phyloP scores from a whole-genome alignment of 2,797 vertebrate species.

The Perodicticus potto region DNA sequence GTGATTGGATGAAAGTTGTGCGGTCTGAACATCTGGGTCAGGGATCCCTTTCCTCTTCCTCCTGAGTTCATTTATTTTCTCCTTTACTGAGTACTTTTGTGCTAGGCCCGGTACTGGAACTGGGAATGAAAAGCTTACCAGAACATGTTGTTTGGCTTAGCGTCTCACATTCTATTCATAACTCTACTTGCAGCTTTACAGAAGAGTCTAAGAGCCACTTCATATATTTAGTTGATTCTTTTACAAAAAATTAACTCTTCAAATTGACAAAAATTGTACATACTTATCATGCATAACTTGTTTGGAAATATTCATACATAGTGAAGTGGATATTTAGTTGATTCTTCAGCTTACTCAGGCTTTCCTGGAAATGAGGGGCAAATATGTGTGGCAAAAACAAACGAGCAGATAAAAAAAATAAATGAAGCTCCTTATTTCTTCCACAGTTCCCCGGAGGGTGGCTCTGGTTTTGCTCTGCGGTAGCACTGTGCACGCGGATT shows the following conservation, averaged over 20 bases:
- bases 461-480: neutral
- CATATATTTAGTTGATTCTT: neutral
- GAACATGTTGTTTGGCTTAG: neutral
- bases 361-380: constrained; percentile 1
- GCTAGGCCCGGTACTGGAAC: neutral
- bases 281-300: neutral
- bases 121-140: neutral
- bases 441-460: neutral
- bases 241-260: neutral
- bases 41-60: neutral
- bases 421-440: neutral
- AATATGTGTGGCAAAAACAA: neutral
- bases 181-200: neutral
- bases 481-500: neutral
- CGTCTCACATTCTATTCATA: neutral
- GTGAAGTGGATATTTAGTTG: neutral
- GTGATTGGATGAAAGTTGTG: neutral
- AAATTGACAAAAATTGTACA: neutral
- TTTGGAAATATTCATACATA: neutral
- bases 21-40: neutral
- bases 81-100: neutral
- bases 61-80: neutral
- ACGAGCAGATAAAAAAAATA: neutral
- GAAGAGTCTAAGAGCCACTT: neutral
- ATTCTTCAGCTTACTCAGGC: neutral